These are phyloP conservation scores for Cairina moschata DNA, from an alignment of 2,113 vertebrate species.

Conservation along the genomic window DNA sequence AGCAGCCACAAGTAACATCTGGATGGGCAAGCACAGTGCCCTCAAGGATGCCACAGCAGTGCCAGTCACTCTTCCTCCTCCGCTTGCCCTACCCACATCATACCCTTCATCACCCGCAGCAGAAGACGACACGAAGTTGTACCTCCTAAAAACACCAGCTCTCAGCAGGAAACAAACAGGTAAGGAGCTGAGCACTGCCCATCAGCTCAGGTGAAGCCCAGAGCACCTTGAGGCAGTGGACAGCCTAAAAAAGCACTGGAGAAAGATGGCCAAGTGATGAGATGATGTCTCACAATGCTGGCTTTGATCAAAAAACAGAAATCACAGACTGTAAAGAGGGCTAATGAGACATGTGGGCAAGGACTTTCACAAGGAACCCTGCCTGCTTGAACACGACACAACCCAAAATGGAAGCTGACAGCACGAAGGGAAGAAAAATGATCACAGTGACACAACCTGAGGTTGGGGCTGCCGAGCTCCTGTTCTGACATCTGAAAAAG, in stretches of 20 bases:
- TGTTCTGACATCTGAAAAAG: constrained; percentile 16
- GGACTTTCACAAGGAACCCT: background rate
- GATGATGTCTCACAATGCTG: rapidly evolving
- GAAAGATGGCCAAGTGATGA: background rate
- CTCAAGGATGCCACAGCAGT: background rate
- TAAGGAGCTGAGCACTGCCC: background rate
- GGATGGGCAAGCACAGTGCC: background rate
- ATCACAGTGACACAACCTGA: background rate
- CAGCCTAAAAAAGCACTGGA: background rate
- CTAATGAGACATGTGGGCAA: background rate
- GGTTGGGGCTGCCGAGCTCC: background rate
- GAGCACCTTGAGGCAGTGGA: background rate
- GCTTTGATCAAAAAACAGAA: background rate
- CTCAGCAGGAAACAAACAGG: background rate
- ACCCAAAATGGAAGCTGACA: background rate
- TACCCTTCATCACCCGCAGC: background rate
- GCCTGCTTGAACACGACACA: background rate
- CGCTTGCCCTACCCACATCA: background rate
- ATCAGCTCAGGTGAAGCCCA: background rate
- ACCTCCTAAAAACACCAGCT: background rate
- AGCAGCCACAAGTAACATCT: background rate
- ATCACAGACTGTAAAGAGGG: background rate
- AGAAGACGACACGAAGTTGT: rapidly evolving
- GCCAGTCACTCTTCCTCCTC: rapidly evolving
- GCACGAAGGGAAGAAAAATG: background rate